Base-by-base conservation (phyloP, 2,888 invertebrate genomes). In the Phytoseiulus persimilis region DNA sequence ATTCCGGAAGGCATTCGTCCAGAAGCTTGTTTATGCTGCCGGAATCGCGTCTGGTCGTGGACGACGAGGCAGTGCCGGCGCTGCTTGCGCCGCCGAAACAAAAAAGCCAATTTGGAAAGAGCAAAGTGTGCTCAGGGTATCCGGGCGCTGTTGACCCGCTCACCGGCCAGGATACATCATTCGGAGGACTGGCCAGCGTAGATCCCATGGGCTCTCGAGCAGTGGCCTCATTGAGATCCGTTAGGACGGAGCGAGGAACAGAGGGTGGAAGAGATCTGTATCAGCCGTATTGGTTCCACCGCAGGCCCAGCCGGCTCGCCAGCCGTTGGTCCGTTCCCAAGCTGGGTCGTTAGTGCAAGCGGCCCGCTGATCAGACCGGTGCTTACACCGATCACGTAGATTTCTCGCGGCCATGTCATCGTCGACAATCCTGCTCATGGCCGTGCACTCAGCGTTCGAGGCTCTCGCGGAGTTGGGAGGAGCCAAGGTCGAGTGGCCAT, bases 191-290 rank as follows among this genome's bases (percentile, higher is more conserved):
- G 65, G 18, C 65, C 65, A 23, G 65, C 65, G 65, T 65, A 65
- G 65, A 65, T 65, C 65, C 65, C 65, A 2, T 23, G 65, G 65
- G 65, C 65, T 65, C 65, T 65, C 28, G 65, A 65, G 23, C 18
- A 65, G 65, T 65, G 65, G 65, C 65, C 65, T 65, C 65, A 65
- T 65, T 65, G 65, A 65, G 65, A 65, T 65, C 65, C 65, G 65
- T 65, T 65, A 65, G 65, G 5, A 65, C 65, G 65, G 65, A 65
- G 18, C 14, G 65, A 65, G 65, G 28, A 28, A 28, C 14, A 65
- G 65, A 65, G 65, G 65, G 65, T 28, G 65, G 65, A 14, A 23
- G 65, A 65, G 65, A 65, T 65, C 65, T 28, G 65, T 65, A 65
- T 65, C 65, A 65, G 65, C 65, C 65, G 65, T 65, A 65, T 65